Evolutionary conservation across 2,113 vertebrate genomes (phyloP).

Genomic region (Okapia johnstoni): DNA sequence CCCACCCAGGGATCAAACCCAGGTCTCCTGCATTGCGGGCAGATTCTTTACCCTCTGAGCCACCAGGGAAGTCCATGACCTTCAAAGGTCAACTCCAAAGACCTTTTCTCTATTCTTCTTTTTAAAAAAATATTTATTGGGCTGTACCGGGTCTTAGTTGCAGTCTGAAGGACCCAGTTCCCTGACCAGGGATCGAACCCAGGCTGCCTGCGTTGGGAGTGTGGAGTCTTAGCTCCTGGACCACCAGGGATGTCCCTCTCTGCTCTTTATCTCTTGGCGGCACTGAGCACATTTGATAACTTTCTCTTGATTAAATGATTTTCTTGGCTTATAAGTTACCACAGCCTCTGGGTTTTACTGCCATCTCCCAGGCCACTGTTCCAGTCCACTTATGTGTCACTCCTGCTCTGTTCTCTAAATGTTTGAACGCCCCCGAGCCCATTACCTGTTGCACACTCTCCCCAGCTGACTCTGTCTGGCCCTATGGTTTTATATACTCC

Average conservation of each 20-base stretch:
- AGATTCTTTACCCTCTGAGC: not conserved
- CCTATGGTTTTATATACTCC: not conserved
- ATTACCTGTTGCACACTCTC: accelerated
- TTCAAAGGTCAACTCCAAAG: not conserved
- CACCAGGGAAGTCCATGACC: not conserved
- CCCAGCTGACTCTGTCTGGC: accelerated
- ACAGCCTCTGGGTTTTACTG: not conserved
- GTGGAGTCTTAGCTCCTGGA: not conserved
- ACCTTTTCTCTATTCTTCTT: not conserved
- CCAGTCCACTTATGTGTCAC: not conserved
- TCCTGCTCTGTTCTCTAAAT: not conserved
- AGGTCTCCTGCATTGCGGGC: not conserved
- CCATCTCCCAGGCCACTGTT: not conserved
- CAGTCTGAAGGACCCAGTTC: not conserved
- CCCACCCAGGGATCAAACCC: not conserved
- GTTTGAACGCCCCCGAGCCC: not conserved
- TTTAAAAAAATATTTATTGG: not conserved
- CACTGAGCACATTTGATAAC: not conserved
- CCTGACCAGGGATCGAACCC: not conserved
- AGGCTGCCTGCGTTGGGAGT: not conserved
- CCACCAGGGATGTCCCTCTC: not conserved
- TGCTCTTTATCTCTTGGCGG: not conserved
- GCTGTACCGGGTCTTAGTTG: not conserved
- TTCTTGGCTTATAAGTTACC: not conserved
- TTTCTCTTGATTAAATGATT: not conserved